A percentile compares a stretch with the other conserved stretches of the same genome.
phyloP scores from a whole-genome alignment of 2,113 vertebrate genomes.

The Pseudopipra pipra region DNA sequence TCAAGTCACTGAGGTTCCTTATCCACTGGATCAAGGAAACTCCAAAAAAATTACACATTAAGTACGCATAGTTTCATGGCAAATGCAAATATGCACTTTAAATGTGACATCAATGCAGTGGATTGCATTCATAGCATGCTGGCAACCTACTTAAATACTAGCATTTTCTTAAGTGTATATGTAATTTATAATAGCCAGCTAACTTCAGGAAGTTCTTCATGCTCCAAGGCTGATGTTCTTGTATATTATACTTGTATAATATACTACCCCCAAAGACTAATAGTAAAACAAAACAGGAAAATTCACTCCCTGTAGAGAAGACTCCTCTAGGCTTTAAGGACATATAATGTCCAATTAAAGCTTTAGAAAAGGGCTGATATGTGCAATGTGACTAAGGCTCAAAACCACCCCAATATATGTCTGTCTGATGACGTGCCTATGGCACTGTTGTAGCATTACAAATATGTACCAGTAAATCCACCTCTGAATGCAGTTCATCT shows the following conservation, averaged over 20 bases:
- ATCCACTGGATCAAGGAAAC: not conserved
- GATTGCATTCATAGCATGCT: not conserved
- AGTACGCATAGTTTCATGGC: not conserved
- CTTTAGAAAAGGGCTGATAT: not conserved
- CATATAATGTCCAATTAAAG: not conserved
- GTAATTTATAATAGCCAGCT: not conserved
- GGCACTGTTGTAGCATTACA: not conserved
- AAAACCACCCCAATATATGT: not conserved
- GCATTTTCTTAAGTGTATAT: not conserved
- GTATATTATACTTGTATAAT: not conserved
- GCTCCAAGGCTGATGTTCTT: not conserved
- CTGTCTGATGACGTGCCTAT: not conserved
- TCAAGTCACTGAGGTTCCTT: not conserved
- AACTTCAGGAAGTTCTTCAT: not conserved
- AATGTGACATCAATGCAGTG: not conserved
- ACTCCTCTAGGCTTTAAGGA: not conserved
- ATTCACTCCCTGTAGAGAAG: not conserved
- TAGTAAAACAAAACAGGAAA: not conserved
- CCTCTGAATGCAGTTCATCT: not conserved
- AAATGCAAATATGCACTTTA: not conserved
- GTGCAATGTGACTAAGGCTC: not conserved
- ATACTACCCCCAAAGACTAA: not conserved
- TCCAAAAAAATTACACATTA: not conserved
- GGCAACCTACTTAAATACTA: not conserved
- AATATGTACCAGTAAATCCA: not conserved